These are phyloP conservation scores for Limulus polyphemus DNA, from an alignment of 2,888 invertebrate genomes.

Conservation along the genomic window DNA sequence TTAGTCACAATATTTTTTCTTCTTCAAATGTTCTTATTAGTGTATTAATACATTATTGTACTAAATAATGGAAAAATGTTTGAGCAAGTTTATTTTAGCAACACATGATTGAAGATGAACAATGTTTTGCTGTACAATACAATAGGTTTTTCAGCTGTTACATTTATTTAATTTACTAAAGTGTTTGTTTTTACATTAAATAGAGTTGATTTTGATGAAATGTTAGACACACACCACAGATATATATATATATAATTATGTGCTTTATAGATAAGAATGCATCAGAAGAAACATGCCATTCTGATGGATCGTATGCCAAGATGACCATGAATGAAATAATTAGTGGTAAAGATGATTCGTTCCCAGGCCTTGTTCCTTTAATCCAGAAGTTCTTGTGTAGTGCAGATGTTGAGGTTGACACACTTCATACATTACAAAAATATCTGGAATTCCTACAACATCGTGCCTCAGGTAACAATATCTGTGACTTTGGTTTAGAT, in stretches of 20 bases:
- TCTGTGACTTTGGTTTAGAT: too few relatives aligned
- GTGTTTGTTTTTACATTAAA: too few relatives aligned
- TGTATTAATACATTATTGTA: too few relatives aligned
- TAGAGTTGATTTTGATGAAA: too few relatives aligned
- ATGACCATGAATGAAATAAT: conserved; percentile 95
- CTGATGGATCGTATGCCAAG: conserved; percentile 37
- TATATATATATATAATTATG: background rate
- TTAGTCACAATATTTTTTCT: too few relatives aligned
- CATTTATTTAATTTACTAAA: too few relatives aligned
- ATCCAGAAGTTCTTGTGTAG: conserved; percentile 86
- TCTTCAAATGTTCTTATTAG: too few relatives aligned
- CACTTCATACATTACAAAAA: conserved; percentile 90
- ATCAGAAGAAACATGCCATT: conserved; percentile 35
- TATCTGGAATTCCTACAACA: conserved; percentile 77
- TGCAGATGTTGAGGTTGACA: conserved; percentile 96
- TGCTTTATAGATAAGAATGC: conserved; percentile 32
- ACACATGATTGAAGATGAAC: too few relatives aligned
- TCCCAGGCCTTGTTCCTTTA: conserved; percentile 87
- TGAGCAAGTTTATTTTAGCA: too few relatives aligned
- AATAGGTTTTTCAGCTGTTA: too few relatives aligned
- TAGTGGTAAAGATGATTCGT: conserved; percentile 80
- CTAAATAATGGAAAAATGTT: too few relatives aligned
- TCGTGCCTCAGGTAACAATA: conserved; percentile 38
- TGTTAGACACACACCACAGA: background rate
- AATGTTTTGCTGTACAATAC: too few relatives aligned